These are phyloP conservation scores for Mormyrus iriodes DNA, from an alignment of 2,113 vertebrate genomes.

Conservation along the genomic window DNA sequence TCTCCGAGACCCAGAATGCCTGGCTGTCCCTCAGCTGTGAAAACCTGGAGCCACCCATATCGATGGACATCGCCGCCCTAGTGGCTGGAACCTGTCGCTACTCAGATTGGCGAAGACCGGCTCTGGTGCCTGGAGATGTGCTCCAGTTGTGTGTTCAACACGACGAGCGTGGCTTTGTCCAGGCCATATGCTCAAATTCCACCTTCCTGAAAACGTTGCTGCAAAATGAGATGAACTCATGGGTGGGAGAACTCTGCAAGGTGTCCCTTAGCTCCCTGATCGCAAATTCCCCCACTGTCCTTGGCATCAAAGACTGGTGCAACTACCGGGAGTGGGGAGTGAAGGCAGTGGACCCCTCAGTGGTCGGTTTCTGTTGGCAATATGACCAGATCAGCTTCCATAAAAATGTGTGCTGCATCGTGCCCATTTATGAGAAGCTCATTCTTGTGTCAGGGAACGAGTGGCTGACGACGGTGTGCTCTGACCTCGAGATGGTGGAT, in stretches of 20 bases:
- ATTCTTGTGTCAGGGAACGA: constrained; percentile 48
- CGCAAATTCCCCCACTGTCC: background rate
- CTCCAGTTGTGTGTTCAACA: constrained; percentile 52
- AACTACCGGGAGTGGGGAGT: constrained; percentile 54
- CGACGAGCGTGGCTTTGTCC: constrained; percentile 48
- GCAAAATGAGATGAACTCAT: constrained; percentile 35
- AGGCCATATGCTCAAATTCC: constrained; percentile 51
- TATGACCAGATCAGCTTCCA: constrained; percentile 51
- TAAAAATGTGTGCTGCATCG: constrained; percentile 57
- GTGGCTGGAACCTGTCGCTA: constrained; percentile 46
- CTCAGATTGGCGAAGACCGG: constrained; percentile 49
- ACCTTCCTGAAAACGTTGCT: constrained; percentile 48
- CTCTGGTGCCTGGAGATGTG: constrained; percentile 30
- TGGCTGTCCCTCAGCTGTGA: constrained; percentile 54
- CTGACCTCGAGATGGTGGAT: constrained; percentile 28
- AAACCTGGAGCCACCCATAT: background rate
- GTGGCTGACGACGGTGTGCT: constrained; percentile 57
- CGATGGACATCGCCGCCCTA: background rate
- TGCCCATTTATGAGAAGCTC: constrained; percentile 46
- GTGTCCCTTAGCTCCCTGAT: constrained; percentile 16
- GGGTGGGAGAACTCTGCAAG: constrained; percentile 54
- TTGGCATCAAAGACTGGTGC: constrained; percentile 49
- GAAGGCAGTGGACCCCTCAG: constrained; percentile 48
- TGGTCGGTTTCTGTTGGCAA: constrained; percentile 62
- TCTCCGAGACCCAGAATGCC: constrained; percentile 47